phyloP scores from a whole-genome alignment of 1,140 invertebrate species.

The Triops longicaudatus region DNA sequence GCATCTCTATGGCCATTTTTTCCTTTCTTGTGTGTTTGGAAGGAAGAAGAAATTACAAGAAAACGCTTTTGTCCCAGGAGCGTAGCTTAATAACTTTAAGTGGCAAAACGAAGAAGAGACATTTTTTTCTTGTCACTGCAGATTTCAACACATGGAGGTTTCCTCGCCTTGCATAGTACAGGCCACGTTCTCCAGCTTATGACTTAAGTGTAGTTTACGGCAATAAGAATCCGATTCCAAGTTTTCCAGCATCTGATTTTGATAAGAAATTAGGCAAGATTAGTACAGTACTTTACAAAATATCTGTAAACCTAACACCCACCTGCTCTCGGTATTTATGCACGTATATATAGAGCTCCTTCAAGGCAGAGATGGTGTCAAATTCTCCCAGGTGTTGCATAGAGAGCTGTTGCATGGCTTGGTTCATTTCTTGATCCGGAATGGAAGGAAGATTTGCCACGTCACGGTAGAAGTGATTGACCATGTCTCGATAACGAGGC shows the following conservation, averaged over 20 bases:
- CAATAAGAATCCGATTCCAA: conserved; percentile 70
- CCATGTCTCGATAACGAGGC: conserved; percentile 77
- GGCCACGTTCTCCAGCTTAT: conserved; percentile 80
- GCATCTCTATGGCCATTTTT: conserved; percentile 4
- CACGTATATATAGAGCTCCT: conserved; percentile 89
- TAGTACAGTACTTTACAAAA: background rate
- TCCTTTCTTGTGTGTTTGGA: background rate
- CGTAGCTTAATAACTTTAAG: background rate
- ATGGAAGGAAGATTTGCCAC: conserved; percentile 76
- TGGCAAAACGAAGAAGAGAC: background rate
- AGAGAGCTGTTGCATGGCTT: conserved; percentile 83
- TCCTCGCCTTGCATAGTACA: conserved; percentile 67
- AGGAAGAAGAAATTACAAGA: background rate
- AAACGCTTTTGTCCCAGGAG: background rate
- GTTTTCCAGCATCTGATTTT: conserved; percentile 62
- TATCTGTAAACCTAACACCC: conserved; percentile 36
- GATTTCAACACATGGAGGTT: conserved; percentile 27
- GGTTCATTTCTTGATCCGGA: conserved; percentile 83
- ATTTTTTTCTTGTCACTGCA: background rate
- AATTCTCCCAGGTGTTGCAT: conserved; percentile 78
- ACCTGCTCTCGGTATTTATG: conserved; percentile 88
- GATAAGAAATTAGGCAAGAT: conserved; percentile 5
- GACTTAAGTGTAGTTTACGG: conserved; percentile 76
- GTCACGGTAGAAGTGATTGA: conserved; percentile 76
- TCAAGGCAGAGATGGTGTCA: conserved; percentile 78